Base-by-base conservation (phyloP, 1,140 invertebrate species). In the Amphibalanus amphitrite region DNA sequence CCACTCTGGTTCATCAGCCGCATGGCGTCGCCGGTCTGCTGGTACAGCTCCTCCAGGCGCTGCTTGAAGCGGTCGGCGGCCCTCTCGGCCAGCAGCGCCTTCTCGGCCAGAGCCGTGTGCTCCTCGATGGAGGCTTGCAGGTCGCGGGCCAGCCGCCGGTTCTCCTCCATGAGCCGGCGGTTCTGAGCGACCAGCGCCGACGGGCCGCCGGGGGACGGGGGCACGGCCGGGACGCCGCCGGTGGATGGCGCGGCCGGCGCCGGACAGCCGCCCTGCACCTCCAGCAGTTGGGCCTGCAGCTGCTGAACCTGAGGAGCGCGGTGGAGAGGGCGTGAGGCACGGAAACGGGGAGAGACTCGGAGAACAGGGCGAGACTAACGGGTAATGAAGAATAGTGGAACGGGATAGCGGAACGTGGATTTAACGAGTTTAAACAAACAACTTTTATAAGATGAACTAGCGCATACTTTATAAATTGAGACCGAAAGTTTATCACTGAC, bases 261-360 rank as follows among this genome's bases (percentile, higher is more conserved):
- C 73, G 69, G 38, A 6, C 26, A n/a, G 17, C 59, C 59, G 33
- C 59, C 72, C 30, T 64, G 28, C 29, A 71, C 71, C 1, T 72
- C 64, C 30, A 75, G 67, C 29, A 75, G 71, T 78, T 77, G 80
- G 76, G 71, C 80, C 80, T 79, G 82, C 79, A 77, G 71, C 64
- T 76, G 69, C 59, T 75, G 72, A 23, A 76, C 73, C 75, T 79
- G 74, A n/a, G n/a, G n/a, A n/a, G n/a, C 80, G 80, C 81, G 81
- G 6, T 17, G 38, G 38, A 8, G 6, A 38, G 38, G 17, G 38
- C 17, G 6, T 6, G 38, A 38, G 38, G 6, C 38, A n/a, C n/a
- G n/a, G n/a, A n/a, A n/a, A n/a, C n/a, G n/a, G n/a, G n/a, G n/a
- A n/a, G n/a, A n/a, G n/a, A n/a, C n/a, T n/a, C n/a, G n/a, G n/a